Base-by-base conservation (phyloP, 2,888 invertebrate genomes). In the Protula sp. region DNA sequence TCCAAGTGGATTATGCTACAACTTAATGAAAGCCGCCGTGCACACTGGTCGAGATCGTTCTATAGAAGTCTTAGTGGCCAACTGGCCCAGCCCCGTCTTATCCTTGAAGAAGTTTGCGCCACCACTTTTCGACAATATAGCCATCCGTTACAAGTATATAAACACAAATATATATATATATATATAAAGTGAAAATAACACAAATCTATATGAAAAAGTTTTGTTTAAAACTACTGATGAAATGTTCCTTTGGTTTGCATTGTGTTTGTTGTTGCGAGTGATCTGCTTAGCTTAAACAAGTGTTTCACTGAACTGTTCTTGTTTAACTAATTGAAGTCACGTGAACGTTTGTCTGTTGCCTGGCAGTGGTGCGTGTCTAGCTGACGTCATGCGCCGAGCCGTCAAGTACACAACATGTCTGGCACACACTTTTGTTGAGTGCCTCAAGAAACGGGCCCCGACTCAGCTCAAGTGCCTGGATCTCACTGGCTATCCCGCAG, bases 401-500 rank as follows among this genome's bases (percentile, higher is more conserved):
- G 67, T 78, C 55, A 70, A 75, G 54, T 76, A 74, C 60, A 78
- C 78, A 2, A 78, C 77, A 5, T 70, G 72, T 55, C 63, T 78
- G 29, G 74, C 73, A 3, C 77, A 78, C 62, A 73, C 74, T 27
- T 77, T 77, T 55, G 65, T 77, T 30, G 74, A 77, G 54, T 70
- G 73, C 30, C 61, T 78, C 28, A 76, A 77, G 61, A 70, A 71
- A 52, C 59, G 64, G 31, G 53, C 67, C 19, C 67, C 70, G 24
- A 73, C 72, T 19, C 72, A 72, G 55, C 66, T 78, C 4, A 67
- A 71, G 51, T 73, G 64, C 64, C 60, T 78, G 26, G 77, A 78
- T 60, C 66, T 78, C 47, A 70, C 76, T 54, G 77, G 77, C 22
- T 77, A 70, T 63, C 77, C 77, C 14, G 73, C 76, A 64, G 77